Conservation (phyloP, 2,113 vertebrate species). For the Mesoclemmys tuberculata region DNA sequence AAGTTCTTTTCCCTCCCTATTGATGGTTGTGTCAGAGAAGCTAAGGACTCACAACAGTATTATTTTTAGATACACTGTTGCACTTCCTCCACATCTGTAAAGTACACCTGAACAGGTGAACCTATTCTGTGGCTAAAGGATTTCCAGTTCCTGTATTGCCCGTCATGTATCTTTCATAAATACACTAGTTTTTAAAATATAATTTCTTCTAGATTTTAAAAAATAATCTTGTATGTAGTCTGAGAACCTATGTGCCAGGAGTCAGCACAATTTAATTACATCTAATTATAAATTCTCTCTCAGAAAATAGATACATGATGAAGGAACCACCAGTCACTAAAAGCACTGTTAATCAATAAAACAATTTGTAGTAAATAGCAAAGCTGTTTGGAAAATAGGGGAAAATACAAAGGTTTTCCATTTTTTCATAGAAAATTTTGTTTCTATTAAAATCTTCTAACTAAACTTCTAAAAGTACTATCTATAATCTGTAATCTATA, state of each 20-base stretch:
- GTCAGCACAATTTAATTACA: neutral
- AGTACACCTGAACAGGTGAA: neutral
- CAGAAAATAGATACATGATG: neutral
- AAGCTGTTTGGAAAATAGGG: neutral
- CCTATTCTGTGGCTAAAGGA: rapidly evolving
- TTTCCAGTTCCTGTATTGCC: neutral
- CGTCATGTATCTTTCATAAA: neutral
- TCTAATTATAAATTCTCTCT: neutral
- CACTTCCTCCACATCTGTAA: neutral
- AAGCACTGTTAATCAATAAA: rapidly evolving
- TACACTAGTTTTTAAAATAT: neutral
- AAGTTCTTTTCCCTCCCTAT: neutral
- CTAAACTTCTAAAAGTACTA: neutral
- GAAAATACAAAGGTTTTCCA: neutral
- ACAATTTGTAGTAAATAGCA: neutral
- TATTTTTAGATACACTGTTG: neutral
- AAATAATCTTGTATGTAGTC: neutral
- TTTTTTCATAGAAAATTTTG: neutral
- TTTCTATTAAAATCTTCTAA: neutral
- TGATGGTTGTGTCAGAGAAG: neutral
- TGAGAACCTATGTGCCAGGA: neutral
- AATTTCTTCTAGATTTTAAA: neutral
- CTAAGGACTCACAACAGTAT: neutral
- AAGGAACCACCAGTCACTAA: neutral
- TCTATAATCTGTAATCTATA: neutral